Conservation (phyloP, 2,888 invertebrate genomes). For the Rhagonycha lutea region DNA sequence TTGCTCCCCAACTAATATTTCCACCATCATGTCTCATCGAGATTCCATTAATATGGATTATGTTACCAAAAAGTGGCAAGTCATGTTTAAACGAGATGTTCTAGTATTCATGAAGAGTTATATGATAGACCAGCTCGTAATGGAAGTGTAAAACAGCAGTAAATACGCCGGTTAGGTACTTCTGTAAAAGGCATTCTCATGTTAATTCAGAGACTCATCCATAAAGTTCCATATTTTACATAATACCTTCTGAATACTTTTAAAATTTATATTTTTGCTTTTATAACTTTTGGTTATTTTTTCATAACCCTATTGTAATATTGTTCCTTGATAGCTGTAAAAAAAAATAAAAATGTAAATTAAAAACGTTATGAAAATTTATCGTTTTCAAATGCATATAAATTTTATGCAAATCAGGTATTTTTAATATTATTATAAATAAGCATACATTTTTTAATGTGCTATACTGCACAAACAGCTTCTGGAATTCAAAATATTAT, state of each 20-base stretch:
- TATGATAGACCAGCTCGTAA: slow-evolving; percentile 49
- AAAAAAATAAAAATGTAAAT: background rate
- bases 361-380: background rate
- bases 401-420: background rate
- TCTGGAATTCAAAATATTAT: background rate
- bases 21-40: background rate
- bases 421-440: background rate
- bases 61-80: slow-evolving; percentile 49
- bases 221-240: slow-evolving; percentile 30
- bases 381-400: background rate
- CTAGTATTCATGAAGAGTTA: slow-evolving; percentile 51
- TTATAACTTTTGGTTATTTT: background rate
- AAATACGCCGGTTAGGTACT: slow-evolving; percentile 44
- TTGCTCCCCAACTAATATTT: background rate
- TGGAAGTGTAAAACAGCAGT: slow-evolving; percentile 50
- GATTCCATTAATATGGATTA: slow-evolving; percentile 37
- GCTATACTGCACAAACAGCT: background rate
- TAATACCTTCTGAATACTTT: slow-evolving; percentile 8
- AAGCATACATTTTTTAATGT: background rate
- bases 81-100: slow-evolving; percentile 45
- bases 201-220: slow-evolving; percentile 42
- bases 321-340: background rate
- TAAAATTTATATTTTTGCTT: background rate
- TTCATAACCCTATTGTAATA: background rate
- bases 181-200: slow-evolving; percentile 49